Base-by-base conservation (phyloP, 2,888 invertebrate genomes). In the Molanna angustata region DNA sequence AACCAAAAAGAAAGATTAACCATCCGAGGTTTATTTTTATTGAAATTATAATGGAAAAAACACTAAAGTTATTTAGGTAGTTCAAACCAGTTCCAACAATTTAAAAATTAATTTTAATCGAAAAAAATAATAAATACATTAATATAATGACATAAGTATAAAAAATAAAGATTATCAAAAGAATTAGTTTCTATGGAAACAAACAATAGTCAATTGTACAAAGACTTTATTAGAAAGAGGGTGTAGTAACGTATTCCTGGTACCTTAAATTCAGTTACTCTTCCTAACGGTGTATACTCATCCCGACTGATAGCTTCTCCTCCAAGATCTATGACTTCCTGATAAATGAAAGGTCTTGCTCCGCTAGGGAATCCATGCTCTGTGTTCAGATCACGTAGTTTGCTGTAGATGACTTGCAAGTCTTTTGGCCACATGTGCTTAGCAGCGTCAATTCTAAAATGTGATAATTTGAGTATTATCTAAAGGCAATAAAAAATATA, bases 391-490 rank as follows among this genome's bases (percentile, higher is more conserved):
- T 86, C 71, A 1, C 79, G 71, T 4, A 85, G 67, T 39, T 80
- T 73, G 17, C 72, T 71, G 64, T 83, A 86, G 60, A 93, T 88
- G 11, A 71, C 63, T 47, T 75, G 62, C 17, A 94, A 71, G 65
- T 94, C 90, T 1, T 67, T 66, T 0, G 94, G 88, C 79, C 83
- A 84, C 86, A 88, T 88, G 67, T 88, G 88, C 62, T 88, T 88
- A 0, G 87, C 86, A 3, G 88, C 88, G 65, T 89, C 88, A 42
- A 88, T 80, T 62, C 88, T 83, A 55, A 22, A 50, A 43, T 2
- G 4, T 9, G 14, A 33, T 13, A 33, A 33, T 11, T 27, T 27
- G 27, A 7, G 11, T 14, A 11, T 14, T 13, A 27, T 33, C 11
- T 3, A 11, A 13, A 33, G 33, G 33, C 14, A 27, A 27, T 27